Percentiles rank a stretch among this genome's conserved stretches.
phyloP scores from a whole-genome alignment of 2,888 invertebrate species.

The Troides aeacus region DNA sequence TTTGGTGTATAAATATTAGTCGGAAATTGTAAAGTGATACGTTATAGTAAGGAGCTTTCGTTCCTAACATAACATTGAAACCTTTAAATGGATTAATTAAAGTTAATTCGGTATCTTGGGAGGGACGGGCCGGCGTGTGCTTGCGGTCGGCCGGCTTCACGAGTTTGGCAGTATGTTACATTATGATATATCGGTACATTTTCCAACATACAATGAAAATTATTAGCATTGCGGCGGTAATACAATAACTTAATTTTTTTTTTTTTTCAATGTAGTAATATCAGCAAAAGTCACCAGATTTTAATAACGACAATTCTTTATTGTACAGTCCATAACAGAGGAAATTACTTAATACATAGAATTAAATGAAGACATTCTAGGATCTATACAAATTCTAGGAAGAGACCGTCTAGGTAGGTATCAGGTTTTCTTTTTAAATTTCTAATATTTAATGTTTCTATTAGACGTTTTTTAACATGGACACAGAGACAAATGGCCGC shows the following conservation, averaged over 20 bases:
- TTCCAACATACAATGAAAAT: neutral
- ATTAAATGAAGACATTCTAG: no score
- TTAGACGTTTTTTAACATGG: neutral
- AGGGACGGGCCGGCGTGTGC: neutral
- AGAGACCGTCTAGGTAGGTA: no score
- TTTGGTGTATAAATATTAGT: no score
- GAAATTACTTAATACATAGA: no score
- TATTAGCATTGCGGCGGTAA: neutral
- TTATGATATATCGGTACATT: neutral
- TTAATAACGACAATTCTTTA: no score
- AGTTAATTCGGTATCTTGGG: slow-evolving; percentile 1
- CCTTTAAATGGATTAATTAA: slow-evolving; percentile 3
- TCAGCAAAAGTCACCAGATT: no score
- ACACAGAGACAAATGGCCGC: neutral
- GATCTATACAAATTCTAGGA: no score
- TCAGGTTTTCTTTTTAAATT: no score
- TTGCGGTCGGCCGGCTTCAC: neutral
- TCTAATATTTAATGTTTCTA: neutral
- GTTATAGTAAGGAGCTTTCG: neutral
- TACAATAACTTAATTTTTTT: neutral
- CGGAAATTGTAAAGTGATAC: neutral
- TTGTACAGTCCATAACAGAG: no score
- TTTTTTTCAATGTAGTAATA: no score
- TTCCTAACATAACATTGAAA: slow-evolving; percentile 4
- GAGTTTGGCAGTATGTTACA: neutral